Base-by-base conservation (phyloP, 2,113 vertebrate genomes). In the Pluvialis apricaria region DNA sequence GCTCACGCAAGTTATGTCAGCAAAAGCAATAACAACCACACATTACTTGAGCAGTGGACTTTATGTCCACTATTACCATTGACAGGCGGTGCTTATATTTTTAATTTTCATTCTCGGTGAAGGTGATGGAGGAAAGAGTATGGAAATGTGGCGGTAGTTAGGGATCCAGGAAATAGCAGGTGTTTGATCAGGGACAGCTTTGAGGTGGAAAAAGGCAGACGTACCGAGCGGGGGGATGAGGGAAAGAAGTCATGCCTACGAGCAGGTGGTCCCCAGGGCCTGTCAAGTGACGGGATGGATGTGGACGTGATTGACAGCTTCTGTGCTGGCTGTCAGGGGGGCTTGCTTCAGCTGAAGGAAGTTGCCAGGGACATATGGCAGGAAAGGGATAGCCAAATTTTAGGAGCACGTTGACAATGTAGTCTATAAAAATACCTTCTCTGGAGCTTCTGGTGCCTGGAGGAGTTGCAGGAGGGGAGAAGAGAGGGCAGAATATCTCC, bases 271-370 rank as follows among this genome's bases (percentile, higher is more conserved):
- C 96, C 88, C 87, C 1, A 4, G 85, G 95, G 96, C 96, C 94
- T 96, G 96, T 94, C 92, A 90, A 97, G 96, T 85, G 93, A 85
- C 82, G 75, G 92, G 93, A 93, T 91, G 90, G 93, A 95, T 97
- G 96, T 94, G 94, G 96, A 69, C 4, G 25, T 95, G 96, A 96
- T 96, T 97, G 96, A 96, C 94, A 93, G 92, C 62, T 96, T 96
- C 94, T 96, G 93, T 91, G 96, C 96, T 94, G 96, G 96, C 96
- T 97, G 96, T 94, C 94, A 97, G 95, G 94, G 94, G 96, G 96
- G 87, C 91, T 96, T n/a, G 82, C 96, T 96, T 94, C 93, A 96
- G 90, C 96, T 55, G 45, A 93, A 95, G 90, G 91, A 83, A 93
- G 76, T 79, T 97, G 96, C 95, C 97, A 96, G 88, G 88, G 92